Evolutionary conservation across 1,140 invertebrate genomes (phyloP).

Genomic region (Caerostris darwini): DNA sequence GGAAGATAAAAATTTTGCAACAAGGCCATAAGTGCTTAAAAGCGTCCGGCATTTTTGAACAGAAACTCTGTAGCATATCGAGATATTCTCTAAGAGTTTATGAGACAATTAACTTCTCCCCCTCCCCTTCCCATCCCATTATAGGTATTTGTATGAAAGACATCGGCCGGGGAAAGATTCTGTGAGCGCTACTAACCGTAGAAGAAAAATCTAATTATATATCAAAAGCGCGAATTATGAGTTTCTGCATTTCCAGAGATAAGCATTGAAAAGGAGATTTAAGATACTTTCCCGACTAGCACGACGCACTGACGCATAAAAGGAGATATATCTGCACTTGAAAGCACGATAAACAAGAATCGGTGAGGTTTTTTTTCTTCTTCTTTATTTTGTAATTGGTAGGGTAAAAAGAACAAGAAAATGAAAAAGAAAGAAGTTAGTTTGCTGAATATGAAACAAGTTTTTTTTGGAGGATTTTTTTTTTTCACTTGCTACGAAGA

Average conservation of each 20-base stretch:
- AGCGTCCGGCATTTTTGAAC: not conserved
- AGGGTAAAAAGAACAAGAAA: too few relatives aligned
- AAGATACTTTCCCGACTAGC: not conserved
- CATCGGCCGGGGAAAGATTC: not conserved
- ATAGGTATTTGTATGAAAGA: not conserved
- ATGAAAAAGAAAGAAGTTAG: too few relatives aligned
- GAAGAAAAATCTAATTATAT: slow-evolving; percentile 28
- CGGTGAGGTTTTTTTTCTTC: not conserved
- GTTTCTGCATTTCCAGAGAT: not conserved
- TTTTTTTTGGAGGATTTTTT: too few relatives aligned
- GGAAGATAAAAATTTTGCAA: slow-evolving; percentile 14
- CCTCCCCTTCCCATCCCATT: too few relatives aligned
- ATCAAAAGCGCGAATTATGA: slow-evolving; percentile 35
- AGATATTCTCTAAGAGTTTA: not conserved
- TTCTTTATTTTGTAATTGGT: too few relatives aligned
- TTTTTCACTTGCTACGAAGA: too few relatives aligned
- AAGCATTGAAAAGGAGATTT: slow-evolving; percentile 6
- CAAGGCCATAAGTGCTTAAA: not conserved
- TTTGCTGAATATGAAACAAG: too few relatives aligned
- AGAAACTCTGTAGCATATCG: not conserved
- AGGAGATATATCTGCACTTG: not conserved
- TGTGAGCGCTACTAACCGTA: not conserved
- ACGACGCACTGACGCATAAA: not conserved
- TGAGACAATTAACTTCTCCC: slow-evolving; percentile 3
- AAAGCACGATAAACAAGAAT: slow-evolving; percentile 18